Evolutionary conservation across 2,113 vertebrate species (phyloP), one percentile per base, ranked within the genome.

Genomic region (Notothenia coriiceps): DNA sequence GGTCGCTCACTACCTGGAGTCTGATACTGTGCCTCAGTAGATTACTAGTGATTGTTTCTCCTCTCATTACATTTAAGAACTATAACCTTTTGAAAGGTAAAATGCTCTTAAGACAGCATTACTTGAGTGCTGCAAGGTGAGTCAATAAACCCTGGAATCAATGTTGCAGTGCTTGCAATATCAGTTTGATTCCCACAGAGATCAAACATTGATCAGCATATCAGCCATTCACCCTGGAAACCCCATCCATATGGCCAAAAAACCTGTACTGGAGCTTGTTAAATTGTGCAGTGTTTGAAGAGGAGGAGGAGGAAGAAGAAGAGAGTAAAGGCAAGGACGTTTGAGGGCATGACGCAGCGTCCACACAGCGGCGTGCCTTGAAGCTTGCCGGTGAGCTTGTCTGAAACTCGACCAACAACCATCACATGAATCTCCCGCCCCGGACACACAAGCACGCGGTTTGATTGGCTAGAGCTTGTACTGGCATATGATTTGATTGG

Each of bases 1-100:
- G 78, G 78, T 82, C 59, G 50, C 84, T 88, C 73, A 35, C 77
- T 81, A 88, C 87, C 87, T 79, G 85, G 54, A 83, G 71, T 83
- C 73, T 20, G 61, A 86, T 74, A 84, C 70, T 63, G 63, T 35
- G 70, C 59, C 62, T 55, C 63, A 77, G 85, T 81, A 73, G 43
- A 81, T 63, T 71, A 88, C 79, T 72, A 83, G 92, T 85, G 73
- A 87, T 22, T 80, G 70, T 70, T 77, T 83, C 77, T 82, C 29
- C 78, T 78, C 80, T 77, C 52, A 56, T 86, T 83, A 89, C 33
- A 59, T 47, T 86, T 70, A 55, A 84, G 81, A 40, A 61, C 49
- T 70, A 79, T 71, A 84, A 90, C 83, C 55, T 74, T 74, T 62
- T 59, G 20, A 43, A 67, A 54, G 25, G 56, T 17, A 79, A 81